Evolutionary conservation across 2,888 invertebrate species (phyloP).

Genomic region (Atrina japonica): DNA sequence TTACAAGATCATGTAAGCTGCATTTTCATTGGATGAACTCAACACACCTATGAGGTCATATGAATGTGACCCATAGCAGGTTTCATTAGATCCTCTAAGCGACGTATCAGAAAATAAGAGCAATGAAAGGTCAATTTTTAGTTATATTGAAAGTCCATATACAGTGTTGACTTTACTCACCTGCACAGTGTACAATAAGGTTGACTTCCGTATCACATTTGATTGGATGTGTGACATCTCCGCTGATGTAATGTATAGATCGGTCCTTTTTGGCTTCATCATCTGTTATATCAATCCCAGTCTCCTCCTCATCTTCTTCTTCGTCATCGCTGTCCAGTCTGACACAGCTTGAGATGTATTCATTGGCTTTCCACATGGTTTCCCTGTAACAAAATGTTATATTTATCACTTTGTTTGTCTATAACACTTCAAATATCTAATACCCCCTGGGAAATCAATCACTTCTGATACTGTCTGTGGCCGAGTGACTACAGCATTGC

Average conservation of each 20-base stretch:
- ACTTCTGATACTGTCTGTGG: background rate
- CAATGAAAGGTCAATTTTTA: too few species aligned
- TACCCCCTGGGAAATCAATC: background rate
- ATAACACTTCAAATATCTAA: background rate
- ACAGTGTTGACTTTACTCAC: conserved; percentile 57
- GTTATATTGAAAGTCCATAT: too few species aligned
- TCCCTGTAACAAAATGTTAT: conserved; percentile 64
- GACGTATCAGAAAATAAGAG: too few species aligned
- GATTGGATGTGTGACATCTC: conserved; percentile 80
- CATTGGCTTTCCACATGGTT: conserved; percentile 71
- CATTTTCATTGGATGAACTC: too few species aligned
- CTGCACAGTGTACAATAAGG: conserved; percentile 80
- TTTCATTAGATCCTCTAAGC: too few species aligned
- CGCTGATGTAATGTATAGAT: conserved; percentile 77
- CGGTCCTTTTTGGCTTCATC: conserved; percentile 47
- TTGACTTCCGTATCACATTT: conserved; percentile 59
- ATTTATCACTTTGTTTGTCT: background rate
- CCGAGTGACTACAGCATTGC: too few species aligned
- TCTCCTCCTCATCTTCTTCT: conserved; percentile 39
- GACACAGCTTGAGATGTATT: conserved; percentile 71
- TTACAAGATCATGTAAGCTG: too few species aligned
- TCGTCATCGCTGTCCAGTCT: conserved; percentile 62
- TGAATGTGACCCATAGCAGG: too few species aligned
- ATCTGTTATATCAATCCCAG: conserved; percentile 48
- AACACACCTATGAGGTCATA: too few species aligned